phyloP scores from a whole-genome alignment of 2,888 invertebrate genomes.

The Hydrotaea cyrtoneurina region DNA sequence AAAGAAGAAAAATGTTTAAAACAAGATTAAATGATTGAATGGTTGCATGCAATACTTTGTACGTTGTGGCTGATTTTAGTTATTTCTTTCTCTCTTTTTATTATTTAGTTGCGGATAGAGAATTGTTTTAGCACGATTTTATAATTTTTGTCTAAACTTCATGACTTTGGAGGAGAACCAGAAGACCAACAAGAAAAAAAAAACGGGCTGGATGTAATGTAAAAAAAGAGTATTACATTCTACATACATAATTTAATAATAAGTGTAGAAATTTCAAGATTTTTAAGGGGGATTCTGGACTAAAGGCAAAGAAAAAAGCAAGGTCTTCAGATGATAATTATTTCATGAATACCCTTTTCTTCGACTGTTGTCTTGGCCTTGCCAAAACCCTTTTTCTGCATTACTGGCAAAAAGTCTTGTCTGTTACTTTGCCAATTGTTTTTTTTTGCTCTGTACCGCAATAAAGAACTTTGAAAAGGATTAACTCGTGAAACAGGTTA shows the following conservation, averaged over 20 bases:
- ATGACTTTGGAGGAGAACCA: slow-evolving; percentile 14
- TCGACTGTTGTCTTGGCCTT: too few species aligned
- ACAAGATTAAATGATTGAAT: slow-evolving; percentile 74
- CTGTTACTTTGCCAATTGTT: neutral
- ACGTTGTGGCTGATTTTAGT: slow-evolving; percentile 27
- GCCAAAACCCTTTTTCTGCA: too few species aligned
- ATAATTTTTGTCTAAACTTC: slow-evolving; percentile 38
- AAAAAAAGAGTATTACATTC: slow-evolving; percentile 39
- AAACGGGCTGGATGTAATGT: neutral
- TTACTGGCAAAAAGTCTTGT: neutral
- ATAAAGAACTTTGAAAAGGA: slow-evolving; percentile 39
- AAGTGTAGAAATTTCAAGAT: neutral
- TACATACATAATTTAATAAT: slow-evolving; percentile 37
- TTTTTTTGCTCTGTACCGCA: neutral
- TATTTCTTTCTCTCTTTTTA: slow-evolving; percentile 10
- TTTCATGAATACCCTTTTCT: too few species aligned
- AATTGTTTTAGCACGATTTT: slow-evolving; percentile 67
- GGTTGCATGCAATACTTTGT: slow-evolving; percentile 68
- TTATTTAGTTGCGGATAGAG: slow-evolving; percentile 32
- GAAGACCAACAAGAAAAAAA: neutral
- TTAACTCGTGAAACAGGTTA: slow-evolving; percentile 26
- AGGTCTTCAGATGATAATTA: too few species aligned
- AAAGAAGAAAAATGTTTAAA: slow-evolving; percentile 72
- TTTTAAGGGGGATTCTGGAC: too few species aligned
- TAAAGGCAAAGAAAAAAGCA: too few species aligned